Percentiles rank a stretch among this genome's conserved stretches.
Evolutionary conservation across 2,113 vertebrate genomes (phyloP).

Genomic region (Mustelus asterias): DNA sequence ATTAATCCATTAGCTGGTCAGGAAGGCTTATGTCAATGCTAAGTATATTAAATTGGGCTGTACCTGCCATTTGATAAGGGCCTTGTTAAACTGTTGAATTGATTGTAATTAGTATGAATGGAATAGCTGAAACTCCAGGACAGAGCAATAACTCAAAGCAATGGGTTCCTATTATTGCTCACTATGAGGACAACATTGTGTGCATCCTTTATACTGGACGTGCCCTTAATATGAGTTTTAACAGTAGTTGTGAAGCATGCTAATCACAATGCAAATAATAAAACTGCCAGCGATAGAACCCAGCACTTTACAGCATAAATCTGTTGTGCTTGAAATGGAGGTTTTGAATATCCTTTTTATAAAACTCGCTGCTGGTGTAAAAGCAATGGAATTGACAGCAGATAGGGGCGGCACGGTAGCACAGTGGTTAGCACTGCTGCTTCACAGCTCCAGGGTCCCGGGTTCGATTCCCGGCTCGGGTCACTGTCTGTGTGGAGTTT

Average conservation of each 20-base stretch:
- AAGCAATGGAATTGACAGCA: background rate
- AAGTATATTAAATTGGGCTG: background rate
- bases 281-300: background rate
- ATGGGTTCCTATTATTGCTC: background rate
- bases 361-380: background rate
- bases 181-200: background rate
- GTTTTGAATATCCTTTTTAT: background rate
- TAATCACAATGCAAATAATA: background rate
- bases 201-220: background rate
- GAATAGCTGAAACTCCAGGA: background rate
- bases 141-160: constrained; percentile 13
- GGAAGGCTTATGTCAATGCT: background rate
- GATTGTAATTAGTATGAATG: constrained; percentile 9
- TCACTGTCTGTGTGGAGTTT: too few relatives aligned
- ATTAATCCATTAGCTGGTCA: background rate
- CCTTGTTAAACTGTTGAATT: background rate
- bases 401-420: too few relatives aligned
- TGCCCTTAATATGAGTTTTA: background rate
- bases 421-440: too few relatives aligned
- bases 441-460: too few relatives aligned
- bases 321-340: background rate
- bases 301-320: background rate
- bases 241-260: background rate
- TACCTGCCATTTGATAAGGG: background rate
- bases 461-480: too few relatives aligned